Base-by-base conservation (phyloP, 2,888 invertebrate species). In the Cylloceria caligata region DNA sequence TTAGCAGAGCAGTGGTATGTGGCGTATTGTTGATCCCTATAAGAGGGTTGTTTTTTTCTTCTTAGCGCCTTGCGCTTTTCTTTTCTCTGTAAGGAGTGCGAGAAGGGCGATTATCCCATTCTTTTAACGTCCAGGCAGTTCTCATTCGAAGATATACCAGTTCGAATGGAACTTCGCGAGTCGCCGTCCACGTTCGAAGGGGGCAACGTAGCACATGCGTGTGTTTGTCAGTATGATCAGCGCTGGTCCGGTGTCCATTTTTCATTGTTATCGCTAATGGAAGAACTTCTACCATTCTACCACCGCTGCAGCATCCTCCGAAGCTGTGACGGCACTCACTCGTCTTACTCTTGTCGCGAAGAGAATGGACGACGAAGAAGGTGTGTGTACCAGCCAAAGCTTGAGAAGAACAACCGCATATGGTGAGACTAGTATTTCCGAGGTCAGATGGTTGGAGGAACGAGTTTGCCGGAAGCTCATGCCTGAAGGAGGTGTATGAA, bases 251-350 rank as follows among this genome's bases (percentile, higher is more conserved):
- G 83, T 88, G 87, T 90, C 87, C 89, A 90, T 91, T 88, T 89
- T 91, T 90, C 90, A 90, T 90, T 90, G 89, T 89, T 91, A 91
- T 90, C 89, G 88, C 88, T 91, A 91, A 91, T 91, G 90, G 91
- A 91, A 86, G 89, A 91, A 91, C 90, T 91, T 91, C 87, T 88
- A 85, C 86, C 77, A 79, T 91, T 91, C 87, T 88, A 85, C 86
- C 77, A 79, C 73, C 84, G 84, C 80, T 71, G 73, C 83, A 85
- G 60, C 81, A 78, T n/a, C 49, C 60, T 65, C 39, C 64, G 49
- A 55, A 30, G 62, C 16, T 57, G 2, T n/a, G 30, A 82, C 75
- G 83, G 80, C 85, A 85, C 86, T 89, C 88, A 80, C 86, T 86
- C 81, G 71, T 81, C 83, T 78, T 85, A 83, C 65, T 83, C 84